phyloP scores from a whole-genome alignment of 2,888 invertebrate species.

The Mongoloraphidia duomilia region DNA sequence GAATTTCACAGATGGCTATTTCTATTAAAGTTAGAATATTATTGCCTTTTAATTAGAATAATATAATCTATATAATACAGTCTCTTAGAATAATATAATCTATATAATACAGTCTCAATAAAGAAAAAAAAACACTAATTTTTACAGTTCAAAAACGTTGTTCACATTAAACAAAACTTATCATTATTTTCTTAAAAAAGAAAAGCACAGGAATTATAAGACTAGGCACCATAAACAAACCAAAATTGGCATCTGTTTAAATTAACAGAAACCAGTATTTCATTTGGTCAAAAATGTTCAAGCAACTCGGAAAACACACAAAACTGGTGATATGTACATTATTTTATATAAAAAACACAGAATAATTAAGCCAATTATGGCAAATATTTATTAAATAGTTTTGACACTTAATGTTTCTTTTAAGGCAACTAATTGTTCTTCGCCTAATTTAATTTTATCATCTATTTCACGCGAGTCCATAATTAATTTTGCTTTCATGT shows the following conservation, averaged over 20 bases:
- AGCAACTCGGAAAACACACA: background rate
- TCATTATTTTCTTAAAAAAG: background rate
- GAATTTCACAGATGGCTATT: no score
- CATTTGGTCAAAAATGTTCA: no score
- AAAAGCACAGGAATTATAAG: background rate
- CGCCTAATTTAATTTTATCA: conserved; percentile 68
- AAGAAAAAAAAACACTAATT: background rate
- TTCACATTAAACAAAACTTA: background rate
- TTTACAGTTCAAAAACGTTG: background rate
- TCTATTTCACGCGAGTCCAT: conserved; percentile 69
- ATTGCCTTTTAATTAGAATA: no score
- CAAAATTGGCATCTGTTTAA: background rate
- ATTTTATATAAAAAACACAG: background rate
- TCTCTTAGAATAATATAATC: no score
- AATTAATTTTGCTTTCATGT: conserved; percentile 74
- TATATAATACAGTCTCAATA: no score
- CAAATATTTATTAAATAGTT: conserved; percentile 9
- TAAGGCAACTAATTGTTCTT: conserved; percentile 63
- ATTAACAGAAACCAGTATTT: background rate
- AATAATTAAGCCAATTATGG: background rate
- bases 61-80: no score
- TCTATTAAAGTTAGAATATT: no score
- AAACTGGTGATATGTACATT: background rate
- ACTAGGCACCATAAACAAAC: background rate
- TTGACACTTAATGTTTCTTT: conserved; percentile 38